These are phyloP conservation scores for Gallinago jamesoni DNA, from an alignment of 2,113 vertebrate species.

Conservation along the genomic window DNA sequence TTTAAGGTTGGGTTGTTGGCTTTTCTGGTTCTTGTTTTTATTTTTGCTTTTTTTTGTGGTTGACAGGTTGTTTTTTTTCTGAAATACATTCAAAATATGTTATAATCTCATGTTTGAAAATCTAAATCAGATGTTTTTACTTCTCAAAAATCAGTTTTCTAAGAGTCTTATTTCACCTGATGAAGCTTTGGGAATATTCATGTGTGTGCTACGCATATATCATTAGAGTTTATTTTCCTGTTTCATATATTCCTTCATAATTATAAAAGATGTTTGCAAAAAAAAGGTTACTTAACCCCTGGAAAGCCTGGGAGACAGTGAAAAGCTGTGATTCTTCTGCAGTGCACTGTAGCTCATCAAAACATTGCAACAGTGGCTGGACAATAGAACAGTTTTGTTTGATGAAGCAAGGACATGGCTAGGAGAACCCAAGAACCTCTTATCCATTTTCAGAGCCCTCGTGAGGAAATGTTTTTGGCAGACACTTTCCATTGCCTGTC, in stretches of 20 bases:
- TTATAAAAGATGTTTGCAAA: neutral
- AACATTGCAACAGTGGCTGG: neutral
- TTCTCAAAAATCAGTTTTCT: neutral
- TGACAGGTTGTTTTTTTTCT: neutral
- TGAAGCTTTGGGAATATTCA: neutral
- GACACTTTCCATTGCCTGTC: neutral
- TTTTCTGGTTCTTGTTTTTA: too few relatives aligned
- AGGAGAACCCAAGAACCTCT: neutral
- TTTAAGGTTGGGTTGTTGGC: neutral
- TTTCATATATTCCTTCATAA: neutral
- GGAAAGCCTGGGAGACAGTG: neutral
- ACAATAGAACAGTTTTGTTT: neutral
- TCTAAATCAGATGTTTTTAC: neutral
- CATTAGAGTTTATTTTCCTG: neutral
- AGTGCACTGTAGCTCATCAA: neutral
- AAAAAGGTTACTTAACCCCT: neutral
- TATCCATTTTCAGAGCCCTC: neutral
- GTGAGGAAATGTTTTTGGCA: neutral
- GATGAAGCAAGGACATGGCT: neutral
- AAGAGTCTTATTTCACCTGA: neutral
- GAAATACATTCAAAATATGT: neutral
- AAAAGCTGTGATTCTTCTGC: neutral
- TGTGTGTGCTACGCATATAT: neutral
- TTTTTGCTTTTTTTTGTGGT: neutral
- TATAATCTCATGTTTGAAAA: neutral